Evolutionary conservation across 2,797 vertebrate genomes (phyloP).

Genomic region (Gobionotothen gibberifrons): DNA sequence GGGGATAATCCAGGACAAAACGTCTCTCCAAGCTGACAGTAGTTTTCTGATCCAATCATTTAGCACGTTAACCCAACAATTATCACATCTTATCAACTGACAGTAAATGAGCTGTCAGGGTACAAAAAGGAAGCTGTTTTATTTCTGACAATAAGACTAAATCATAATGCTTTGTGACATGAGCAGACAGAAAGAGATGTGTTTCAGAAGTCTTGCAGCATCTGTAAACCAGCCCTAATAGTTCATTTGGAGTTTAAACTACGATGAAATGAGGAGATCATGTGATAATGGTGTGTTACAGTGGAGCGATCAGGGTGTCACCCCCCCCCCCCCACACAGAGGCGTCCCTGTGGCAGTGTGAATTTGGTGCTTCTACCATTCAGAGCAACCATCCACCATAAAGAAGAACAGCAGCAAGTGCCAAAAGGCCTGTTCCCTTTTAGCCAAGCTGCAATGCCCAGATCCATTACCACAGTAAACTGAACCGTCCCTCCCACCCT

Average conservation of each 20-base stretch:
- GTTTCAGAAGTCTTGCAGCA: conserved; percentile 74
- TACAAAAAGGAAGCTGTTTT: conserved; percentile 40
- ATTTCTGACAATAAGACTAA: conserved; percentile 40
- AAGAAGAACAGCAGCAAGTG: conserved; percentile 67
- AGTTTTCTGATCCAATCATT: conserved; percentile 39
- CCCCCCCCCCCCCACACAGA: conserved; percentile 2
- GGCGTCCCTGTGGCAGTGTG: conserved; percentile 53
- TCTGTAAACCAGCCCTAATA: conserved; percentile 76
- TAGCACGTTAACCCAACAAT: conserved; percentile 31
- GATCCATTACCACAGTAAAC: conserved; percentile 40
- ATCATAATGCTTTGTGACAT: conserved; percentile 42
- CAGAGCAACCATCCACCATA: conserved; percentile 47
- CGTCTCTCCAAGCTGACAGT: conserved; percentile 29
- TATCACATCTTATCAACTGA: conserved; percentile 33
- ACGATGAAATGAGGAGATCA: conserved; percentile 32
- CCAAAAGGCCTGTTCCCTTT: conserved; percentile 50
- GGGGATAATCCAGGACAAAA: conserved; percentile 7
- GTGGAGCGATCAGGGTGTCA: conserved; percentile 32
- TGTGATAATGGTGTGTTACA: conserved; percentile 27
- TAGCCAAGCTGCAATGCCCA: conserved; percentile 52
- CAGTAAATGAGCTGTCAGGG: conserved; percentile 27
- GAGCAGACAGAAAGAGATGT: conserved; percentile 56
- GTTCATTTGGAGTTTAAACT: conserved; percentile 54
- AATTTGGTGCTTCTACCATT: conserved; percentile 65
- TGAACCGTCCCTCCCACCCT: conserved; percentile 31